Conservation (phyloP, 2,797 vertebrate genomes). For the Melanotaenia boesemani region DNA sequence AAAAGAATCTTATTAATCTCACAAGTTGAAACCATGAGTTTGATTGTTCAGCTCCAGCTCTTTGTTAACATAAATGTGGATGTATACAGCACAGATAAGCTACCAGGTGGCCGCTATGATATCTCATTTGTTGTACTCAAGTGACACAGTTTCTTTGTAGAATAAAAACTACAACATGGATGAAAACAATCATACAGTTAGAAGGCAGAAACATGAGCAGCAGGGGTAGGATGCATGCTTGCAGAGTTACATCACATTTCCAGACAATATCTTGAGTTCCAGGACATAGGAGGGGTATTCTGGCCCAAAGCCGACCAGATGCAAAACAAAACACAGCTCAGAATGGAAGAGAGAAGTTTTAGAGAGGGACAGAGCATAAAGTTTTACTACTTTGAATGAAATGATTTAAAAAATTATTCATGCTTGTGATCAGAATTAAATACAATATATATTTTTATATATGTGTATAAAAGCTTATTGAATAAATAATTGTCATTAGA, state of each 20-base stretch:
- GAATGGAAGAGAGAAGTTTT: constrained; percentile 26
- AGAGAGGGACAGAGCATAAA: not conserved
- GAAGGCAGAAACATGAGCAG: constrained; percentile 24
- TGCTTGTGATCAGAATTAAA: not conserved
- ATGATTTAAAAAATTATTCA: not conserved
- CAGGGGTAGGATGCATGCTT: constrained; percentile 39
- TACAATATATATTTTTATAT: too few relatives aligned
- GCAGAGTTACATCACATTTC: constrained; percentile 53
- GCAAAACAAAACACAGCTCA: constrained; percentile 38
- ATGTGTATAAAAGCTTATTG: too few relatives aligned
- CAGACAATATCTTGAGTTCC: constrained; percentile 45
- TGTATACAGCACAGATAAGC: not conserved
- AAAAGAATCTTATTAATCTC: too few relatives aligned
- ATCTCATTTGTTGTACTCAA: not conserved
- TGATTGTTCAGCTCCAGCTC: too few relatives aligned
- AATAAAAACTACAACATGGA: constrained; percentile 5
- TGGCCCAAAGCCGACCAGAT: constrained; percentile 27
- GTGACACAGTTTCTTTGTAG: not conserved
- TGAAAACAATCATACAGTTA: not conserved
- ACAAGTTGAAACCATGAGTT: too few relatives aligned
- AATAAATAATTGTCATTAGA: too few relatives aligned
- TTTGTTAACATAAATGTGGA: too few relatives aligned
- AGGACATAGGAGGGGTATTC: constrained; percentile 31
- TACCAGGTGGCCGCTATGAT: not conserved
- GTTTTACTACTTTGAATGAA: not conserved